These are phyloP conservation scores for Drosophila ambigua DNA, from an alignment of 1,140 invertebrate genomes.

Conservation along the genomic window DNA sequence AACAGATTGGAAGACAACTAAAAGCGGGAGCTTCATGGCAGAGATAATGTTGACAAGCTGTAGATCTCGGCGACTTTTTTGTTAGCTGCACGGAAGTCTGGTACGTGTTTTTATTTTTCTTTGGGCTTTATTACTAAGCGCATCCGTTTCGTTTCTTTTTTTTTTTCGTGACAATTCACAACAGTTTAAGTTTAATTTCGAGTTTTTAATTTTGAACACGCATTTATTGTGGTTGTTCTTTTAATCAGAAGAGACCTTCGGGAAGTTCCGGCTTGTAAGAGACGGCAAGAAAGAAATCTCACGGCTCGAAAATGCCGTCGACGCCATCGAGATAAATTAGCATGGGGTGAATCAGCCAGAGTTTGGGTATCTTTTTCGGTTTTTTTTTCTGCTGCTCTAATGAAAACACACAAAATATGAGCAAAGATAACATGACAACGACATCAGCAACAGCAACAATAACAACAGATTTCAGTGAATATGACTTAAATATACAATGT, in stretches of 20 bases:
- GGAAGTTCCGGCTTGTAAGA: constrained; percentile 70
- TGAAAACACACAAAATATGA: constrained; percentile 28
- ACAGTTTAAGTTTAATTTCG: constrained; percentile 32
- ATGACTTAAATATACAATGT: constrained; percentile 63
- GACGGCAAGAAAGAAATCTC: constrained; percentile 48
- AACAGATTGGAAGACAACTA: no score
- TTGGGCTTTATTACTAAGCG: constrained; percentile 40
- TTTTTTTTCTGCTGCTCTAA: constrained; percentile 26
- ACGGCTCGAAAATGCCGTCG: constrained; percentile 42
- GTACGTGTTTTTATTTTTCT: constrained; percentile 62
- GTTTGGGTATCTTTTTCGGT: constrained; percentile 36
- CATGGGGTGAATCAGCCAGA: constrained; percentile 65
- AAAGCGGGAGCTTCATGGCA: no score
- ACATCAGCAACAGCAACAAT: constrained; percentile 9
- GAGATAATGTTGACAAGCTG: constrained; percentile 1
- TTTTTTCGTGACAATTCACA: constrained; percentile 68
- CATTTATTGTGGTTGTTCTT: constrained; percentile 53
- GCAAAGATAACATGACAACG: constrained; percentile 14
- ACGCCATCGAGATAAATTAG: constrained; percentile 59
- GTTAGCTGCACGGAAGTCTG: constrained; percentile 52
- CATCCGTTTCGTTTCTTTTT: constrained; percentile 51
- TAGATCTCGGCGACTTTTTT: no score
- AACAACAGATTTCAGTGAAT: constrained; percentile 39
- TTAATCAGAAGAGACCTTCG: constrained; percentile 44
- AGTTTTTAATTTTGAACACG: constrained; percentile 59